These are phyloP conservation scores for Chrysolina americana DNA, from an alignment of 2,888 invertebrate genomes.

Conservation along the genomic window DNA sequence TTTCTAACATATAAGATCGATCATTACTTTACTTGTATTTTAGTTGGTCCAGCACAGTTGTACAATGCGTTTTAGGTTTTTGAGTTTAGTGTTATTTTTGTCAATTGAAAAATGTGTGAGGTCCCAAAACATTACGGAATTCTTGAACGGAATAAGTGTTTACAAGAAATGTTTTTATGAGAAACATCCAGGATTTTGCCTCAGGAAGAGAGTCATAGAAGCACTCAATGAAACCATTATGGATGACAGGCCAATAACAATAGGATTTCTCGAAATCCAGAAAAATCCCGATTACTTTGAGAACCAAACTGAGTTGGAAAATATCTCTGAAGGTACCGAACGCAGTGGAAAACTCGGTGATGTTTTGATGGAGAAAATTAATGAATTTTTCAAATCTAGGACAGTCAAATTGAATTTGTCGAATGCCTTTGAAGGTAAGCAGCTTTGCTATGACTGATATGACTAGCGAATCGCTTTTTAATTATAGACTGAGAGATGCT, in stretches of 20 bases:
- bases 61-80: conserved; percentile 47
- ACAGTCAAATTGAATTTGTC: conserved; percentile 67
- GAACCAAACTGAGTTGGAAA: conserved; percentile 67
- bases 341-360: conserved; percentile 71
- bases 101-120: conserved; percentile 31
- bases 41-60: conserved; percentile 47
- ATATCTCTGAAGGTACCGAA: conserved; percentile 72
- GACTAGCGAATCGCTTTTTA: no score
- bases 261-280: conserved; percentile 64
- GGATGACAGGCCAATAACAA: conserved; percentile 64
- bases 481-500: no score
- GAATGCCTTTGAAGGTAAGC: conserved; percentile 63
- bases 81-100: conserved; percentile 42
- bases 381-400: conserved; percentile 68
- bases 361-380: conserved; percentile 66
- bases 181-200: conserved; percentile 65
- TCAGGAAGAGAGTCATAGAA: conserved; percentile 67
- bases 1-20: conserved; percentile 58
- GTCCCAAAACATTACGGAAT: conserved; percentile 46
- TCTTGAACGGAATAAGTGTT: conserved; percentile 51
- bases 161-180: conserved; percentile 64
- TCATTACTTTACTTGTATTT: conserved; percentile 35
- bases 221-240: conserved; percentile 68
- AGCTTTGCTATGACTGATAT: neutral
- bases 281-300: conserved; percentile 64